Evolutionary conservation across 2,113 vertebrate genomes (phyloP).

Genomic region (Campylorhamphus procurvoides): DNA sequence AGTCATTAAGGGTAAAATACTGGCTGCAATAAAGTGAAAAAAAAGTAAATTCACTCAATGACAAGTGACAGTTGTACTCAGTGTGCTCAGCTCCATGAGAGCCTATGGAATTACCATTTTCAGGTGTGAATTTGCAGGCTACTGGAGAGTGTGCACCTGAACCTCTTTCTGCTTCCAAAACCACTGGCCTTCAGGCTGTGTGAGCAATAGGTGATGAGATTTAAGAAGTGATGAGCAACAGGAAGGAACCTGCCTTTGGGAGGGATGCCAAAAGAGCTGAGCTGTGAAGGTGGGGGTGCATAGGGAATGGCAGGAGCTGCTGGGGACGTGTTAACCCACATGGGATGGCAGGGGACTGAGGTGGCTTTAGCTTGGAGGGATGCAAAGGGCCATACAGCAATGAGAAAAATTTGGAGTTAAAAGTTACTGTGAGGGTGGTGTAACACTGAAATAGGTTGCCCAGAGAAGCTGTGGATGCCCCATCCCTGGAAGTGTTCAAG

Average conservation of each 20-base stretch:
- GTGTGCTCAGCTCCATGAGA: not conserved
- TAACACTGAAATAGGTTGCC: not conserved
- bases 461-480: not conserved
- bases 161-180: not conserved
- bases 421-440: not conserved
- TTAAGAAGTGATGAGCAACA: not conserved
- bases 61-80: not conserved
- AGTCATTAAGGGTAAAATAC: not conserved
- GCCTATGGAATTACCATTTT: not conserved
- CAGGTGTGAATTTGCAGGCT: not conserved
- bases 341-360: not conserved
- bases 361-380: not conserved
- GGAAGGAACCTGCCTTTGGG: not conserved
- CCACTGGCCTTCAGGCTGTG: not conserved
- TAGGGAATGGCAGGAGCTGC: not conserved
- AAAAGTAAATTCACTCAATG: accelerated
- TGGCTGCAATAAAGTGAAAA: not conserved
- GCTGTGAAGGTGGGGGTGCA: not conserved
- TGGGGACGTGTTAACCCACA: not conserved
- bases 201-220: not conserved
- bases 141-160: accelerated
- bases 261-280: not conserved
- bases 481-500: not conserved
- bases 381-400: not conserved
- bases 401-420: not conserved